Evolutionary conservation across 2,888 invertebrate species (phyloP).

Genomic region (Lasioglossum oenotherae): DNA sequence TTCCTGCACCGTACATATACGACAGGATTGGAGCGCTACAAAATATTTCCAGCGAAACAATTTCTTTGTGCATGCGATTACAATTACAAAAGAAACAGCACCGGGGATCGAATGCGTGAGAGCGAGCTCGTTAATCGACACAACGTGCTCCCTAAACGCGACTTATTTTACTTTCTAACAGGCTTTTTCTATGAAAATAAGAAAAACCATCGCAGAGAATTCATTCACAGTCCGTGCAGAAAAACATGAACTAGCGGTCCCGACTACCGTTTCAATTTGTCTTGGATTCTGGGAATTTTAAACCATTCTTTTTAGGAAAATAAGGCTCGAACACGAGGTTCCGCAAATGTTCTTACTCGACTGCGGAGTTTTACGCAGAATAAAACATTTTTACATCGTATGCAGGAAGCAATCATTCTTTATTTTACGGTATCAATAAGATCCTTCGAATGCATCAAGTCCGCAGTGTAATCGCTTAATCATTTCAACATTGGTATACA

Average conservation of each 20-base stretch:
- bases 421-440: neutral
- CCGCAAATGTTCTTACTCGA: neutral
- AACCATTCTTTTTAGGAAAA: neutral
- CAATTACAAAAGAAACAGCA: constrained; percentile 1
- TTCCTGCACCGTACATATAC: neutral
- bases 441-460: neutral
- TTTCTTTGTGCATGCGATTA: constrained; percentile 12
- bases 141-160: constrained; percentile 29
- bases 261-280: neutral
- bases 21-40: neutral
- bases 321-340: neutral
- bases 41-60: constrained; percentile 25
- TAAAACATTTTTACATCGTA: neutral
- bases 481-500: neutral
- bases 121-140: constrained; percentile 51
- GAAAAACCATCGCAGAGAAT: neutral
- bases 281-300: neutral
- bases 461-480: neutral
- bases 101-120: constrained; percentile 33
- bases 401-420: neutral
- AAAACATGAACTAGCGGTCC: neutral
- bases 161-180: constrained; percentile 58
- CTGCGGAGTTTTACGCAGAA: neutral
- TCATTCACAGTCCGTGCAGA: neutral
- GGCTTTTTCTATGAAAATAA: neutral